Conservation (phyloP, 1,140 invertebrate genomes). For the Cotesia typhae region DNA sequence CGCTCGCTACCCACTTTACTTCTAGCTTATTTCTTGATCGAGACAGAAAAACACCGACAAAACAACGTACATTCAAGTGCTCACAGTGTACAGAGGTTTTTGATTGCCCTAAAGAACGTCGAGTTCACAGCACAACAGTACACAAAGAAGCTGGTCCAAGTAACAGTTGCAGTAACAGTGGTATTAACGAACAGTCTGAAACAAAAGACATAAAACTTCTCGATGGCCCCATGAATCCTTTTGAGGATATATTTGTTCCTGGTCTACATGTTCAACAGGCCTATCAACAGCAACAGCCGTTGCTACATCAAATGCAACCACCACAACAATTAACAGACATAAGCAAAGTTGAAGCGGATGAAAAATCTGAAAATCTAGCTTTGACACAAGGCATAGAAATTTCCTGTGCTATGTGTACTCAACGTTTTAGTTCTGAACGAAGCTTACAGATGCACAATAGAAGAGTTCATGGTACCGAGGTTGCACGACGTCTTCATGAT, state of each 20-base stretch:
- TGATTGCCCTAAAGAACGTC: conserved; percentile 72
- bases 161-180: conserved; percentile 57
- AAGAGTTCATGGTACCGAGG: conserved; percentile 60
- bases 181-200: conserved; percentile 51
- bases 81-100: conserved; percentile 71
- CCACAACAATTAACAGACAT: conserved; percentile 48
- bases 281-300: conserved; percentile 56
- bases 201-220: conserved; percentile 62
- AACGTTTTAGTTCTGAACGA: conserved; percentile 59
- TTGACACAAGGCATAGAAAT: conserved; percentile 51
- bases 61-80: conserved; percentile 67
- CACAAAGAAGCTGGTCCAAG: conserved; percentile 65
- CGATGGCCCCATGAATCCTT: conserved; percentile 60
- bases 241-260: conserved; percentile 62
- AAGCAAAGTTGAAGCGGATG: conserved; percentile 52
- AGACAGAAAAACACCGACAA: conserved; percentile 62
- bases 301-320: conserved; percentile 60
- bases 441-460: conserved; percentile 67
- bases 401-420: conserved; percentile 56
- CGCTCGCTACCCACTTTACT: conserved; percentile 62
- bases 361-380: conserved; percentile 53
- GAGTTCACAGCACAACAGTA: conserved; percentile 68
- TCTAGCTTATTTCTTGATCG: conserved; percentile 62
- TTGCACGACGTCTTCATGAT: conserved; percentile 57
- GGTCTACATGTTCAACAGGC: conserved; percentile 57